Evolutionary conservation across 2,888 invertebrate genomes (phyloP).

Genomic region (Hyposoter dolosus): DNA sequence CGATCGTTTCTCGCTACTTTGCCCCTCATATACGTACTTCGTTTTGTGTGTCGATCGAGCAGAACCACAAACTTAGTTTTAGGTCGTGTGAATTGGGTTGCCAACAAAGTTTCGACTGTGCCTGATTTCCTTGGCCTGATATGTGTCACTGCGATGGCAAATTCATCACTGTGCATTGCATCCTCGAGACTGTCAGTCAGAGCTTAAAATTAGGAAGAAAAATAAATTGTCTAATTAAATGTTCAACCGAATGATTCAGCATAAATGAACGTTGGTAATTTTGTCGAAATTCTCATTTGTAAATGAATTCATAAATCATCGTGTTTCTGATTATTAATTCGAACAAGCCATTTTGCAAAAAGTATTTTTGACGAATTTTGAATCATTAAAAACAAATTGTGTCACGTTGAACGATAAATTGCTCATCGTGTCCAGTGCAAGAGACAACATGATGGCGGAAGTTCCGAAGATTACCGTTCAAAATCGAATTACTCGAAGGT

Average conservation of each 20-base stretch:
- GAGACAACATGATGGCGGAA: not conserved
- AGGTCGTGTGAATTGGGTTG: conserved; percentile 86
- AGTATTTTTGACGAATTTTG: not conserved
- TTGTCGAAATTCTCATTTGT: not conserved
- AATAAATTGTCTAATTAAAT: conserved; percentile 2
- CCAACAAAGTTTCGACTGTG: conserved; percentile 86
- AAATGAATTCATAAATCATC: not conserved
- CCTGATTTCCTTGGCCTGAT: conserved; percentile 85
- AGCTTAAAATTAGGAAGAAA: conserved; percentile 80
- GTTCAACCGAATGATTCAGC: not conserved
- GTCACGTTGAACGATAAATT: not conserved
- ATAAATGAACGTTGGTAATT: not conserved
- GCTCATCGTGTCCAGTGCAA: not conserved
- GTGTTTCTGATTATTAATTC: too few species aligned
- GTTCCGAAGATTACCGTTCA: conserved; percentile 20
- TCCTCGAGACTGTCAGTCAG: conserved; percentile 85
- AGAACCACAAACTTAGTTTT: conserved; percentile 86
- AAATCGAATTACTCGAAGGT: conserved; percentile 26
- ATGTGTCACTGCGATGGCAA: conserved; percentile 86
- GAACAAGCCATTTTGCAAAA: too few species aligned
- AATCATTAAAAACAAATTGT: not conserved
- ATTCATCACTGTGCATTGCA: conserved; percentile 85
- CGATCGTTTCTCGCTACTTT: too few species aligned
- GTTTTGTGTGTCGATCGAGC: conserved; percentile 86
- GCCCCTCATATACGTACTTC: conserved; percentile 84